Base-by-base conservation (phyloP, 2,797 vertebrate species). In the Corythornis leucogaster region DNA sequence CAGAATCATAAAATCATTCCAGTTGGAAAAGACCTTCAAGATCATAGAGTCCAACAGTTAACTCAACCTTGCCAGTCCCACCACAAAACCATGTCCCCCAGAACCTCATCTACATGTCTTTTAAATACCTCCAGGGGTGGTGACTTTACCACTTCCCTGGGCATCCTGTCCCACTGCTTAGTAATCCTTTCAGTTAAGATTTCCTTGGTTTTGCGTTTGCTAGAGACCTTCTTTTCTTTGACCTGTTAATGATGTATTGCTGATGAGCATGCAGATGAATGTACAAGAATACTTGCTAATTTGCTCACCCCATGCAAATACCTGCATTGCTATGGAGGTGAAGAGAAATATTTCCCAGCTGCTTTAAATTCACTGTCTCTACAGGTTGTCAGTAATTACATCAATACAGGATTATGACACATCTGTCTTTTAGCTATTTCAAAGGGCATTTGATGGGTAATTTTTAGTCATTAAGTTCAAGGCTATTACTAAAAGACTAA, bases 271-370 rank as follows among this genome's bases (percentile, higher is more conserved):
- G 8, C 42, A 83, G 30, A 68, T 58, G 69, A 71, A 73, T 62
- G 35, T 95, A 42, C 40, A 94, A 93, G 68, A 93, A 75, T 69
- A 33, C 11, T 80, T 93, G 6, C 58, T 90, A 48, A 70, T 51
- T 38, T 89, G 40, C 67, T 85, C 22, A 15, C 57, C 67, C 12
- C 11, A 1, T 90, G 51, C 40, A 80, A 16, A 35, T 77, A 70
- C 62, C 66, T 89, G 7, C 62, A 38, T 75, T 92, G 76, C 80
- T 69, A 6, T 51, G 59, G 61, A 75, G 9, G 6, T 66, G 12
- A 89, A 93, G 35, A 88, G 61, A 84, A 86, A 15, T 15, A 24
- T 33, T 80, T 58, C 50, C 63, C n/a, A 73, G 2, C 59, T 83
- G 31, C 31, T 83, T 22, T 22, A 21, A 63, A 18, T 54, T 30